These are phyloP conservation scores for Sarcophaga rosellei DNA, from an alignment of 2,888 invertebrate genomes.

Conservation along the genomic window DNA sequence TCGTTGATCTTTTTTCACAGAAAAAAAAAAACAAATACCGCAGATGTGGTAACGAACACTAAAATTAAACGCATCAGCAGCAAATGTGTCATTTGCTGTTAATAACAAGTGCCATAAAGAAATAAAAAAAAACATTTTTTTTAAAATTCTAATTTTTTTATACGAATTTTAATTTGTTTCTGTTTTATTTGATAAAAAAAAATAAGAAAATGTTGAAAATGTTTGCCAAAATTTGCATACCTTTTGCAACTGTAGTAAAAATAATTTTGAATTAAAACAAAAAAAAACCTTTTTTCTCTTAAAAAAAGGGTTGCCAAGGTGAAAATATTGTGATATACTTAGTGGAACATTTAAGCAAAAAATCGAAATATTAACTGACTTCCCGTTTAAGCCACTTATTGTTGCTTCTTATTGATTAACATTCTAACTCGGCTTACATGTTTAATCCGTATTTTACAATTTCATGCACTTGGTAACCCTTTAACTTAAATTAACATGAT, in stretches of 20 bases:
- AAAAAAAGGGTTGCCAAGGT: neutral
- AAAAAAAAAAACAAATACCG: neutral
- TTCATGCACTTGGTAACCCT: neutral
- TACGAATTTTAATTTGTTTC: neutral
- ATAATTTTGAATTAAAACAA: neutral
- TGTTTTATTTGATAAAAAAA: neutral
- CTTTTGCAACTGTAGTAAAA: conserved; percentile 28
- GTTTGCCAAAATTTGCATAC: conserved; percentile 54
- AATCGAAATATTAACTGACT: too few relatives aligned
- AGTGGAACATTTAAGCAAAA: too few relatives aligned
- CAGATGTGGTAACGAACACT: neutral
- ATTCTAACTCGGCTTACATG: too few relatives aligned
- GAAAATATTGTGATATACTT: too few relatives aligned
- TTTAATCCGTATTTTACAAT: too few relatives aligned
- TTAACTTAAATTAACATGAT: conserved; percentile 20
- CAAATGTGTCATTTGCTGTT: neutral
- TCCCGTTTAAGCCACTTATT: too few relatives aligned
- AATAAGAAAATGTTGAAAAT: conserved; percentile 9
- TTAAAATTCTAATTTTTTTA: conserved; percentile 7
- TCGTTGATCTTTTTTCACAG: neutral
- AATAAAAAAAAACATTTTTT: conserved; percentile 11
- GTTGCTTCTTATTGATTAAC: too few relatives aligned
- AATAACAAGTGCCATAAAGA: conserved; percentile 1
- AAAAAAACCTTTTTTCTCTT: neutral
- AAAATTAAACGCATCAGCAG: conserved; percentile 23